These are phyloP conservation scores for Leontocebus nigricollis DNA, from an alignment of 2,797 vertebrate species.

Conservation along the genomic window DNA sequence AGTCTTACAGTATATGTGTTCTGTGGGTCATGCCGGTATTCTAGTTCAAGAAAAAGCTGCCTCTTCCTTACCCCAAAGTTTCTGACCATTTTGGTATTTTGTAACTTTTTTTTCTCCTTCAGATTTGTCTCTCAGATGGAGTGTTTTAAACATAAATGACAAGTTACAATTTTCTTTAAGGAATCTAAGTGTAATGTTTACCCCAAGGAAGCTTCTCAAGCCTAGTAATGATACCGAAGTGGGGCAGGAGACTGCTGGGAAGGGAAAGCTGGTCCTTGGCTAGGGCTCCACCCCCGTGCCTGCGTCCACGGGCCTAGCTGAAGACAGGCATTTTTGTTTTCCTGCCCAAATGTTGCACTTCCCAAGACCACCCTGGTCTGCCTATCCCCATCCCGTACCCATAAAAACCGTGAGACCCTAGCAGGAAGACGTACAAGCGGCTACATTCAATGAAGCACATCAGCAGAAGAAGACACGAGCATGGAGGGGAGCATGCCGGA, in stretches of 20 bases:
- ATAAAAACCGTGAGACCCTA: no score
- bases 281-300: not conserved
- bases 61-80: not conserved
- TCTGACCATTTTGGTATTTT: not conserved
- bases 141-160: not conserved
- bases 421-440: no score
- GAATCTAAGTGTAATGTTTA: not conserved
- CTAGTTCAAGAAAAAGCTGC: not conserved
- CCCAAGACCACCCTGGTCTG: not conserved
- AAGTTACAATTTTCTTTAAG: constrained; percentile 27
- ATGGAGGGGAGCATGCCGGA: no score
- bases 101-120: not conserved
- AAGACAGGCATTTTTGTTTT: not conserved
- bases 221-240: not conserved
- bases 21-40: not conserved
- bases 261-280: not conserved
- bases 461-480: no score
- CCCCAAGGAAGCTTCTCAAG: not conserved
- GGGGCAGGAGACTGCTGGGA: not conserved
- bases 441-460: no score
- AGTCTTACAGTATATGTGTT: not conserved
- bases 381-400: no score
- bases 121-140: not conserved
- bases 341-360: not conserved
- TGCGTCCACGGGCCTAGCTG: not conserved